Evolutionary conservation across 2,888 invertebrate genomes (phyloP).

Genomic region (Argynnis bischoffii): DNA sequence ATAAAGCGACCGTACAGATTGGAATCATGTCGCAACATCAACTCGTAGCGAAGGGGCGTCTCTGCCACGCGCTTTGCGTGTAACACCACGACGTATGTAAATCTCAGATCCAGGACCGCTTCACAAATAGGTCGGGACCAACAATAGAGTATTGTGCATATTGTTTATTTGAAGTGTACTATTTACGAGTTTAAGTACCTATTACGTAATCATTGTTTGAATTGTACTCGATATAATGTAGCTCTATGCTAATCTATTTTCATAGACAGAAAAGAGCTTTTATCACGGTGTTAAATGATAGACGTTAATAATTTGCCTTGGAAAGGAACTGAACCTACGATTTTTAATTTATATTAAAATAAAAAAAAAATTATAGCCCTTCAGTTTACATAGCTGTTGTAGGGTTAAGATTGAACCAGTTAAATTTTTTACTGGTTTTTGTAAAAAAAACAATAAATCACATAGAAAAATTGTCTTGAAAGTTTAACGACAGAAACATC

Average conservation of each 20-base stretch:
- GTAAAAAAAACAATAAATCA: neutral
- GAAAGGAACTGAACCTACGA: no score
- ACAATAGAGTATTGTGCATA: slow-evolving; percentile 23
- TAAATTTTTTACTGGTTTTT: no score
- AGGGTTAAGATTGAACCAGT: no score
- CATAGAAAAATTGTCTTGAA: neutral
- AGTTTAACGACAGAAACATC: neutral
- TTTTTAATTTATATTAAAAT: no score
- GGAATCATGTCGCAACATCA: neutral
- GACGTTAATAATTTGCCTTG: no score
- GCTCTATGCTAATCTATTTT: no score
- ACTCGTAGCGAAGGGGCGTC: slow-evolving; percentile 1
- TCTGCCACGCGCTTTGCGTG: slow-evolving; percentile 17
- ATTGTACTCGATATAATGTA: no score
- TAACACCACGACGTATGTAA: slow-evolving; percentile 7
- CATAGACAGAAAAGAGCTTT: no score
- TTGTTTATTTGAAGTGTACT: slow-evolving; percentile 7
- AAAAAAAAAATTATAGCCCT: no score
- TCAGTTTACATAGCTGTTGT: no score
- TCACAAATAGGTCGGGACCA: neutral
- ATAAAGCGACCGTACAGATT: neutral
- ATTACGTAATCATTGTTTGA: slow-evolving; percentile 10
- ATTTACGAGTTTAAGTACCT: neutral
- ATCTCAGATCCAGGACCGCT: neutral
- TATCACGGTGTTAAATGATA: no score